Evolutionary conservation across 2,888 invertebrate species (phyloP).

Genomic region (Andrena minutula): DNA sequence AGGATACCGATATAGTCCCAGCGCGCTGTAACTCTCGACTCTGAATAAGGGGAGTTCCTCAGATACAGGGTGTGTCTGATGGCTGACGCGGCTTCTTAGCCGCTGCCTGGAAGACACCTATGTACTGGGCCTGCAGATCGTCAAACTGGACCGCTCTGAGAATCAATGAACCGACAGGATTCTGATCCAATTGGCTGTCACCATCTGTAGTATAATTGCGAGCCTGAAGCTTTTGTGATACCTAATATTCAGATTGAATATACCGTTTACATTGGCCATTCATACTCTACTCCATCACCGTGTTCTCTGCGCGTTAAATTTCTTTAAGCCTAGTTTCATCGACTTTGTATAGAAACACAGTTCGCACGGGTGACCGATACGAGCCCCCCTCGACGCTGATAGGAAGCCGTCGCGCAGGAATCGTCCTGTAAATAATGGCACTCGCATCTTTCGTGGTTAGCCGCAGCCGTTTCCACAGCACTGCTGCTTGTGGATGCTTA

Average conservation of each 20-base stretch:
- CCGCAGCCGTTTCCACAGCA: conserved; percentile 44
- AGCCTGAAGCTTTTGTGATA: background rate
- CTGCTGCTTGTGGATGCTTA: too few relatives aligned
- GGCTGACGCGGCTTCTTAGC: conserved; percentile 27
- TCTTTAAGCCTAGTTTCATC: background rate
- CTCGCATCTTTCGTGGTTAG: conserved; percentile 64
- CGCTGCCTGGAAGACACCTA: conserved; percentile 1
- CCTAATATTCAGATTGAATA: conserved; percentile 18
- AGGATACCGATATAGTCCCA: conserved; percentile 80
- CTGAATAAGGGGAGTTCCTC: conserved; percentile 63
- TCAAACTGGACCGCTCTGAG: conserved; percentile 20
- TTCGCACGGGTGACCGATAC: background rate
- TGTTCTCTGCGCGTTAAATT: background rate
- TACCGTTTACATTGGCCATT: conserved; percentile 14
- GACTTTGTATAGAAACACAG: background rate
- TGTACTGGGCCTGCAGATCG: background rate
- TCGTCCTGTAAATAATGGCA: conserved; percentile 53
- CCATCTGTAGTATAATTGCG: conserved; percentile 1
- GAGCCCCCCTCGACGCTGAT: conserved; percentile 30
- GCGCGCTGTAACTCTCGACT: conserved; percentile 62
- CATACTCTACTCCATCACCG: background rate
- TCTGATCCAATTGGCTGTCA: conserved; percentile 19
- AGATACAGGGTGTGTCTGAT: conserved; percentile 61
- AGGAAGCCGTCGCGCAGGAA: conserved; percentile 29
- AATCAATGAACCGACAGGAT: background rate